Percentiles rank a stretch among this genome's conserved stretches.
These are phyloP conservation scores for Neosilurus mollespiculum DNA, from an alignment of 2,797 vertebrate genomes.

Conservation along the genomic window DNA sequence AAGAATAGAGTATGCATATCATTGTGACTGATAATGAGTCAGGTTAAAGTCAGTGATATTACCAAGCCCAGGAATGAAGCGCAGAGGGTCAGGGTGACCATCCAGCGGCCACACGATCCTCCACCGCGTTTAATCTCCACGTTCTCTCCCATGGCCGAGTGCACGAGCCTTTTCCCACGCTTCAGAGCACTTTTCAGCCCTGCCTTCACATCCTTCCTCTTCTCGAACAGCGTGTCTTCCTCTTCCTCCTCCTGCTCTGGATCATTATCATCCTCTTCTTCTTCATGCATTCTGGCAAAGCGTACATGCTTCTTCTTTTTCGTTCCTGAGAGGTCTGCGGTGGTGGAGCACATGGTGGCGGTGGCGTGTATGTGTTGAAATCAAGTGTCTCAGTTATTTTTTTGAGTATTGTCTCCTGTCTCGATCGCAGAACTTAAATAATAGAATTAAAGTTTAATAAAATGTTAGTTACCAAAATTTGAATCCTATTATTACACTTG, in stretches of 20 bases:
- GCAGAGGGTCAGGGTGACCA: slow-evolving; percentile 69
- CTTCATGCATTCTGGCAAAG: slow-evolving; percentile 74
- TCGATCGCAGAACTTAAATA: background rate
- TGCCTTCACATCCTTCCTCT: slow-evolving; percentile 58
- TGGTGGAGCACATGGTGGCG: slow-evolving; percentile 57
- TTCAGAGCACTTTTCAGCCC: slow-evolving; percentile 67
- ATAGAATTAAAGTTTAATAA: background rate
- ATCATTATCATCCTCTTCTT: slow-evolving; percentile 62
- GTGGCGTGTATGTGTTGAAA: background rate
- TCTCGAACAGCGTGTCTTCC: slow-evolving; percentile 75
- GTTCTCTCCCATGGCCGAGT: slow-evolving; percentile 56
- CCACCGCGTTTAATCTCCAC: slow-evolving; percentile 59
- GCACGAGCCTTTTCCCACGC: slow-evolving; percentile 47
- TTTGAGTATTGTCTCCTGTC: background rate
- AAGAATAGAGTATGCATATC: background rate
- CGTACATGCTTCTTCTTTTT: slow-evolving; percentile 77
- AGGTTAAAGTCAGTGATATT: slow-evolving; percentile 12
- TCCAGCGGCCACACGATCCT: slow-evolving; percentile 63
- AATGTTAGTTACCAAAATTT: background rate
- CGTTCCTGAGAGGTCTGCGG: slow-evolving; percentile 53
- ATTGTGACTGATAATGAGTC: background rate
- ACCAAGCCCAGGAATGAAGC: slow-evolving; percentile 78
- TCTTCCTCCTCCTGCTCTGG: slow-evolving; percentile 60
- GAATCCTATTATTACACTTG: background rate
- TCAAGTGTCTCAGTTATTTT: background rate